These are phyloP conservation scores for Aradophagus sp. DNA, from an alignment of 1,140 invertebrate genomes.

Conservation along the genomic window DNA sequence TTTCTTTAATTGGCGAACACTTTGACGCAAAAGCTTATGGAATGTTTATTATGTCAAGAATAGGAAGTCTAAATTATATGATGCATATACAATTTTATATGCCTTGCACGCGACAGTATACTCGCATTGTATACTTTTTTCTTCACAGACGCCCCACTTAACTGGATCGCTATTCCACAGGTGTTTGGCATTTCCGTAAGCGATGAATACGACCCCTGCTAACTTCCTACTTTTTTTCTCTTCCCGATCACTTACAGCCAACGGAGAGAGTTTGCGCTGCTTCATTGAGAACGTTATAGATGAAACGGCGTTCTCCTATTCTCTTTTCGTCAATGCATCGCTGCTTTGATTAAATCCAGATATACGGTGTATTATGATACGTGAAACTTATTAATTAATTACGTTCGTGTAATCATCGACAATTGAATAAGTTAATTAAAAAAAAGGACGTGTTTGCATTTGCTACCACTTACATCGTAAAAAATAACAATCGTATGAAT, in stretches of 20 bases:
- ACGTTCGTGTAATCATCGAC: too few species aligned
- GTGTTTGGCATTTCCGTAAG: conserved; percentile 75
- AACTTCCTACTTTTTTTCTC: conserved; percentile 65
- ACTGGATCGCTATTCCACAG: conserved; percentile 74
- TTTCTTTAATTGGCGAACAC: too few species aligned
- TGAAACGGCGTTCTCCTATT: conserved; percentile 48
- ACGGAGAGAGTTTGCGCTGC: conserved; percentile 58
- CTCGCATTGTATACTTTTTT: conserved; percentile 64
- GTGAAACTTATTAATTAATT: too few species aligned
- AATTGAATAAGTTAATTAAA: too few species aligned
- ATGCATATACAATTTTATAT: conserved; percentile 55
- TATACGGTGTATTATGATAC: conserved; percentile 26
- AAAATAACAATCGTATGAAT: too few species aligned
- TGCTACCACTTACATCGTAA: too few species aligned
- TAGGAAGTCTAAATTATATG: conserved; percentile 32
- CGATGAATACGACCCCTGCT: conserved; percentile 72
- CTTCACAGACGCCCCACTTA: conserved; percentile 72
- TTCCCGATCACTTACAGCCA: conserved; percentile 69
- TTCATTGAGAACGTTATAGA: conserved; percentile 58
- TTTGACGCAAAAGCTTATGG: conserved; percentile 18
- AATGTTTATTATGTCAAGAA: conserved; percentile 46
- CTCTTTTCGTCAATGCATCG: conserved; percentile 47
- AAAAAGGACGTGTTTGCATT: too few species aligned
- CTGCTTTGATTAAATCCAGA: conserved; percentile 46
- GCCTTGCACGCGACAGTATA: conserved; percentile 58